phyloP scores from a whole-genome alignment of 1,140 invertebrate genomes.

The Oscheius sp. region DNA sequence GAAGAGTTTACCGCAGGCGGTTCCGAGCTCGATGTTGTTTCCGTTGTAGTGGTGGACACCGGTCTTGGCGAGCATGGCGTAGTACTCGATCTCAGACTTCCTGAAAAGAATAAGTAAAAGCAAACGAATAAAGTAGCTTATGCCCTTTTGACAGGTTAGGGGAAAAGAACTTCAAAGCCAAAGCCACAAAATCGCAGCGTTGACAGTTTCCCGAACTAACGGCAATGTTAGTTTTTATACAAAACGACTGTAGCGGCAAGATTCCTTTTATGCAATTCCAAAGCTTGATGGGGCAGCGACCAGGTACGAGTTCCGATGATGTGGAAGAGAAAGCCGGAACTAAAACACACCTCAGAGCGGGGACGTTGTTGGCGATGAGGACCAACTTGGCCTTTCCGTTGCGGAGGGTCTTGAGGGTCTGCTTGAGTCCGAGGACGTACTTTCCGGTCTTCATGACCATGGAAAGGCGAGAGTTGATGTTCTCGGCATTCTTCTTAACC shows the following conservation, averaged over 20 bases:
- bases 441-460: conserved; percentile 99
- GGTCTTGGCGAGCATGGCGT: conserved; percentile 97
- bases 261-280: no score
- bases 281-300: no score
- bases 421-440: conserved; percentile 95
- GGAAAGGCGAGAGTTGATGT: conserved; percentile 93
- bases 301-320: no score
- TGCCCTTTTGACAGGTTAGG: no score
- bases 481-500: conserved; percentile 93
- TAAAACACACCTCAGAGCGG: conserved; percentile 77
- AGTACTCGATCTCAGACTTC: conserved; percentile 98
- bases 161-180: no score
- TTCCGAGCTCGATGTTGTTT: conserved; percentile 98
- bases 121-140: no score
- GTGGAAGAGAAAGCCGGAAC: conserved; percentile 20
- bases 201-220: no score
- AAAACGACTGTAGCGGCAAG: no score
- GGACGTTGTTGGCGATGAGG: conserved; percentile 97
- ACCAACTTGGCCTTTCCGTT: conserved; percentile 98
- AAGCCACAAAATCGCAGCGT: no score
- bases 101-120: conserved; percentile 69
- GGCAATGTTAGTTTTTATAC: no score
- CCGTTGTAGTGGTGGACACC: conserved; percentile 99
- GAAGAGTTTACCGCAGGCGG: conserved; percentile 99
- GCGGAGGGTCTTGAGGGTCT: conserved; percentile 87